Conservation (phyloP, 2,888 invertebrate genomes). For the Amphipoea lucens region DNA sequence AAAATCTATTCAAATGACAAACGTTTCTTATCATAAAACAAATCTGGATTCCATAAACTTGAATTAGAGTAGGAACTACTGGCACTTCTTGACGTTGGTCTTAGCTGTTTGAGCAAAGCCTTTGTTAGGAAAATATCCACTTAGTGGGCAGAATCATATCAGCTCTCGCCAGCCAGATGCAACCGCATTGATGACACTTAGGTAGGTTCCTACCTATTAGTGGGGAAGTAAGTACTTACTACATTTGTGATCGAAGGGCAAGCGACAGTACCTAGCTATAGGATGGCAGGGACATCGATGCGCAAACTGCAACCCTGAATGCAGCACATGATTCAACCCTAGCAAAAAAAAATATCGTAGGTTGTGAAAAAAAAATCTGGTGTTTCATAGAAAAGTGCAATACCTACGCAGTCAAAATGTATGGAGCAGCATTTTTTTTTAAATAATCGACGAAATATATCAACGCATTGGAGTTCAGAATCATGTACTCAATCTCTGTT, state of each 20-base stretch:
- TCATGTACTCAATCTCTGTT: neutral
- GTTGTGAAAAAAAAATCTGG: neutral
- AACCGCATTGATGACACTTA: conserved; percentile 16
- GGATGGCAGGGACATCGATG: neutral
- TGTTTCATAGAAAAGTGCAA: neutral
- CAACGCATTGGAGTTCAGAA: neutral
- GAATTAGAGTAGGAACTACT: neutral
- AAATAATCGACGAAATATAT: neutral
- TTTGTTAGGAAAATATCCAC: conserved; percentile 37
- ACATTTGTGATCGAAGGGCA: conserved; percentile 1
- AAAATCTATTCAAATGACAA: conserved; percentile 5
- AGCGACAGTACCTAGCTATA: neutral
- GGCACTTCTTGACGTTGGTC: conserved; percentile 8
- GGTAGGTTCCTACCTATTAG: neutral
- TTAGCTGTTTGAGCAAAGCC: conserved; percentile 20
- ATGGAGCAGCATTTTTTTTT: neutral
- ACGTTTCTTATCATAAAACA: neutral
- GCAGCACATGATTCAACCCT: neutral
- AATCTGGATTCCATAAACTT: conserved; percentile 16
- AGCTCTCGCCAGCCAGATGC: conserved; percentile 33
- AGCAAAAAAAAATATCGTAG: neutral
- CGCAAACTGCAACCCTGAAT: neutral
- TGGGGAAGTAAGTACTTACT: neutral
- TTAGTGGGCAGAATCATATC: conserved; percentile 37
- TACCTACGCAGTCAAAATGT: neutral